Base-by-base conservation (phyloP, 1,140 invertebrate genomes). In the Drosophila nigrodunni region DNA sequence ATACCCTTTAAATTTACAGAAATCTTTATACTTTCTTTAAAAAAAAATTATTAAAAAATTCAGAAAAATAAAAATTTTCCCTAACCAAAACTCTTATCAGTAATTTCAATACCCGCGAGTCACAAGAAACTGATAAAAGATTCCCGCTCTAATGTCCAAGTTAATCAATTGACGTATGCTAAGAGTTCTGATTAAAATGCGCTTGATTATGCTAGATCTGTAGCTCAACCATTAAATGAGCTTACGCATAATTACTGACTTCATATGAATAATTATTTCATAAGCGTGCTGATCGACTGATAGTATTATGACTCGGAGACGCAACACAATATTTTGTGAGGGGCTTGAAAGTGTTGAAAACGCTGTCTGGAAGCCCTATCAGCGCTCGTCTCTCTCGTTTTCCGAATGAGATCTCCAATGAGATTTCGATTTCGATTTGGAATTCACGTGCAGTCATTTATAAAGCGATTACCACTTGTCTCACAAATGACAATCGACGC, bases 371-470 rank as follows among this genome's bases (percentile, higher is more conserved):
- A 57, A 57, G 54, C 54, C 54, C 9, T 57, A 57, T 21, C 54
- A 57, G 54, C 37, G 54, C 54, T 54, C 13, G 18, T 21, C 15
- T 13, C n/a, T 13, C 41, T 43, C 11, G 13, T 11, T 13, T 11
- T 11, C 11, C 41, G 5, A 43, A 11, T 13, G 11, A 43, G 41
- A 43, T 25, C 49, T 21, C 60, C 49, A 44, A 52, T 18, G 30
- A 52, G 49, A 34, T 39, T 37, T 37, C 7, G 54, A 41, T 57
- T 39, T 7, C 7, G 35, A 55, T 34, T 41, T 25, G 21, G 21
- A 58, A 78, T 73, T 88, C 83, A 88, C 83, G 83, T 88, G 83
- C 77, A 49, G 74, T 66, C 85, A 74, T 78, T 89, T 88, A 88
- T 88, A 89, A 88, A 88, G 77, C 60, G 77, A 88, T 89, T 88